Conservation (phyloP, 2,888 invertebrate genomes). For the Nephrotoma appendiculata region DNA sequence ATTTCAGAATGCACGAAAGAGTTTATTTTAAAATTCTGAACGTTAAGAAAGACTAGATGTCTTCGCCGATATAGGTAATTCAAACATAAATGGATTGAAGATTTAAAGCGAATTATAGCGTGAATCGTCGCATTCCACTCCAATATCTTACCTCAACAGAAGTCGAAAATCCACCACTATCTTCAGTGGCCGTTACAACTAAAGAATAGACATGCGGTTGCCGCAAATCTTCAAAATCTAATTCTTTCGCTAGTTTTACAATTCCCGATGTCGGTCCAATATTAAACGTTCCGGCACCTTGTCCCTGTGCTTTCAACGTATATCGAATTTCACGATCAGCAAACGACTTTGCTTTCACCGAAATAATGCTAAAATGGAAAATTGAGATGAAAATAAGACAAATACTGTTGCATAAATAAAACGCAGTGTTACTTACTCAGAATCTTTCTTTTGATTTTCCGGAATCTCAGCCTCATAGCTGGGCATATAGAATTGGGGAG, state of each 20-base stretch:
- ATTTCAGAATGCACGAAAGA: no score
- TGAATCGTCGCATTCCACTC: no score
- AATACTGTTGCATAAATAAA: background rate
- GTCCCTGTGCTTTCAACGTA: slow-evolving; percentile 84
- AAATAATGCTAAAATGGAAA: slow-evolving; percentile 64
- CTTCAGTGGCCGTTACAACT: slow-evolving; percentile 88
- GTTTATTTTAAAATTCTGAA: no score
- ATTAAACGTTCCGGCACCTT: slow-evolving; percentile 89
- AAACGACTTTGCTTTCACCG: slow-evolving; percentile 94
- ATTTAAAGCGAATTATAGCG: no score
- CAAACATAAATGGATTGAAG: no score
- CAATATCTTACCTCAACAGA: slow-evolving; percentile 61
- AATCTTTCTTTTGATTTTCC: slow-evolving; percentile 93
- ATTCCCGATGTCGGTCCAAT: slow-evolving; percentile 89
- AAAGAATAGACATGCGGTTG: slow-evolving; percentile 90
- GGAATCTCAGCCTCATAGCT: slow-evolving; percentile 92
- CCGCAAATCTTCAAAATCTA: slow-evolving; percentile 92
- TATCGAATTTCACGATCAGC: slow-evolving; percentile 95
- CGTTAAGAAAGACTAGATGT: no score
- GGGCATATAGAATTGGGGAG: slow-evolving; percentile 94
- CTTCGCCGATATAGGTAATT: no score
- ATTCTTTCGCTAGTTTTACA: slow-evolving; percentile 85
- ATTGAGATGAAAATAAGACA: slow-evolving; percentile 2
- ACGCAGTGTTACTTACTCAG: slow-evolving; percentile 56
- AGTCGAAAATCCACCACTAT: slow-evolving; percentile 92